These are phyloP conservation scores for Pantherophis vulpinus DNA, from an alignment of 2,797 vertebrate genomes.

Conservation along the genomic window DNA sequence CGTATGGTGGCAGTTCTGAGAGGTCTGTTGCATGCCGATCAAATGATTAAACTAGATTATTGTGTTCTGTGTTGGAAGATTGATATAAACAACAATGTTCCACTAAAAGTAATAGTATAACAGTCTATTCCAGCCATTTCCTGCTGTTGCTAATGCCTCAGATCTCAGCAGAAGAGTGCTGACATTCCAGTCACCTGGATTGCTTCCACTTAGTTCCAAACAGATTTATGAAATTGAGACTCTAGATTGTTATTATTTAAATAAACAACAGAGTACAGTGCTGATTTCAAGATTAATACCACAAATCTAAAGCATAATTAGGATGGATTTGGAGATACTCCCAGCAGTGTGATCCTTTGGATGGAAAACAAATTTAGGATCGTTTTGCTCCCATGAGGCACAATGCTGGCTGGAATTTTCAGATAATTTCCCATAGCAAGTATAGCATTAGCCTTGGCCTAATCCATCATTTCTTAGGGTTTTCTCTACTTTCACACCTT, in stretches of 20 bases:
- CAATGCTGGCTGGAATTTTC: background rate
- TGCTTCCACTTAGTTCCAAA: background rate
- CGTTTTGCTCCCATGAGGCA: background rate
- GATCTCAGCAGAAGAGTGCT: background rate
- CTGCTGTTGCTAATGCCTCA: background rate
- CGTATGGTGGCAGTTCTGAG: background rate
- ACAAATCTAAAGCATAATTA: background rate
- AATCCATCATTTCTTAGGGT: background rate
- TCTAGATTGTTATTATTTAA: background rate
- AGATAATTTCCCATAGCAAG: background rate
- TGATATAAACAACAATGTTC: background rate
- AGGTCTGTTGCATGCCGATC: background rate
- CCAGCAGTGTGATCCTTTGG: background rate
- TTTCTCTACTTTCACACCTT: background rate
- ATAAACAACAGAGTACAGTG: background rate
- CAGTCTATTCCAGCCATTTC: background rate
- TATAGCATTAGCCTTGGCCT: background rate
- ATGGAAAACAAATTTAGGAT: background rate
- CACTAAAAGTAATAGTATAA: background rate
- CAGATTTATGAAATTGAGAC: background rate
- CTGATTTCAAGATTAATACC: background rate
- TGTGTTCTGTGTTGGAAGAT: background rate
- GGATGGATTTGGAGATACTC: background rate
- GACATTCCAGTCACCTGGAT: background rate
- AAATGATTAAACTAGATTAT: background rate